Conservation (phyloP, 2,888 invertebrate species). For the Ecdyonurus torrentis region DNA sequence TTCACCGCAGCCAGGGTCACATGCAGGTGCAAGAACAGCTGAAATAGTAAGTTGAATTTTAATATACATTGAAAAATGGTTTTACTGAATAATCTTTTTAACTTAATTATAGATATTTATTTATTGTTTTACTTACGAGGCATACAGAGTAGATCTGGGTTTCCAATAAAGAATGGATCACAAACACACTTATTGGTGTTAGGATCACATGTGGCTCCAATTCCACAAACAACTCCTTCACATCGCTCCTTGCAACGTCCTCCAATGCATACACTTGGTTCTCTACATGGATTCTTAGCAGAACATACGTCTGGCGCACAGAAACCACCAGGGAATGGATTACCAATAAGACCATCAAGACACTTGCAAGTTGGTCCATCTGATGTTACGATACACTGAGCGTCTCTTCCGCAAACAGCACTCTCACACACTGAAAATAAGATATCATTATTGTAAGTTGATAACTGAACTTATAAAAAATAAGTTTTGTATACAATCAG, state of each 20-base stretch:
- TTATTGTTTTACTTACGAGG: conserved; percentile 50
- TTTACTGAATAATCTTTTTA: conserved; percentile 6
- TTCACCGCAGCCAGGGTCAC: conserved; percentile 60
- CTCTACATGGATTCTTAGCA: conserved; percentile 53
- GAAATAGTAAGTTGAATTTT: conserved; percentile 19
- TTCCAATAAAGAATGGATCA: conserved; percentile 72
- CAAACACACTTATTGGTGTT: conserved; percentile 70
- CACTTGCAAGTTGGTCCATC: conserved; percentile 79
- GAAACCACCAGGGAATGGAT: conserved; percentile 80
- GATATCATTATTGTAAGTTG: conserved; percentile 3
- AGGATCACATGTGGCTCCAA: conserved; percentile 73
- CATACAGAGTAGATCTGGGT: conserved; percentile 78
- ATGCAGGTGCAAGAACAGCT: conserved; percentile 62
- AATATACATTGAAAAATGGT: conserved; percentile 12
- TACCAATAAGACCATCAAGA: conserved; percentile 68
- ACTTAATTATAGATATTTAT: neutral
- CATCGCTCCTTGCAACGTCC: conserved; percentile 81
- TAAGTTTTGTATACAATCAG: neutral
- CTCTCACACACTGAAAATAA: conserved; percentile 48
- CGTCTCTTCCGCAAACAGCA: conserved; percentile 63
- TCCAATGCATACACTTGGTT: conserved; percentile 65
- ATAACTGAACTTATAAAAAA: neutral
- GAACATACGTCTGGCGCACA: conserved; percentile 73
- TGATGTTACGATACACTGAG: conserved; percentile 69
- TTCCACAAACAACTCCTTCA: conserved; percentile 70